phyloP scores from a whole-genome alignment of 2,113 vertebrate species.

The Speoplatyrhinus poulsoni region DNA sequence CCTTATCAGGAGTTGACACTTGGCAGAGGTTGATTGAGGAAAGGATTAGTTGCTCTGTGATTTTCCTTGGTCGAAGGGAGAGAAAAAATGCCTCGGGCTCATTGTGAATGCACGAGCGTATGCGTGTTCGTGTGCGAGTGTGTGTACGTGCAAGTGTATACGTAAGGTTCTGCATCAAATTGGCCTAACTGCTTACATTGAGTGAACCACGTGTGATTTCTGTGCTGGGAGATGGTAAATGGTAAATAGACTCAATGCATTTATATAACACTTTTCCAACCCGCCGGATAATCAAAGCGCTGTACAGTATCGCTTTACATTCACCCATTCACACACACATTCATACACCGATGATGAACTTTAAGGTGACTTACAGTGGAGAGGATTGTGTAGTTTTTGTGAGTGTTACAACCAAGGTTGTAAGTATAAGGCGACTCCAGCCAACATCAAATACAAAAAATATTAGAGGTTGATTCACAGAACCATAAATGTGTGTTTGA shows the following conservation, averaged over 20 bases:
- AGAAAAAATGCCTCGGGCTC: background rate
- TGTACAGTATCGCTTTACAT: too few species aligned
- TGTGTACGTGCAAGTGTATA: background rate
- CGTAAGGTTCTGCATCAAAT: background rate
- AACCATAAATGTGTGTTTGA: too few species aligned
- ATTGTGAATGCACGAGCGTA: background rate
- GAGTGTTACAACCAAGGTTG: too few species aligned
- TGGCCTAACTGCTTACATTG: background rate
- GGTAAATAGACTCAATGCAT: too few species aligned
- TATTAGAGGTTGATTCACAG: background rate
- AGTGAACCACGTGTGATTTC: background rate
- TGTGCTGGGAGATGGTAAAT: background rate
- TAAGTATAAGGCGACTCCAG: conserved; percentile 3
- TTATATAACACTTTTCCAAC: too few species aligned
- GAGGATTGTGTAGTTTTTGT: background rate
- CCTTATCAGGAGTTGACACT: conserved; percentile 26
- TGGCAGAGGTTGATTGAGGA: conserved; percentile 20
- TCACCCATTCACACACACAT: too few species aligned
- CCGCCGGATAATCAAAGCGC: too few species aligned
- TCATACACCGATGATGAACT: background rate
- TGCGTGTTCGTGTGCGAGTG: background rate
- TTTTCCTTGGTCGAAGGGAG: background rate
- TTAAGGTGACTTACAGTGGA: conserved; percentile 3
- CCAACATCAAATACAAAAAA: background rate
- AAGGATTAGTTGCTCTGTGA: conserved; percentile 22